Conservation (phyloP, 2,113 vertebrate species). For the Pedetes capensis region DNA sequence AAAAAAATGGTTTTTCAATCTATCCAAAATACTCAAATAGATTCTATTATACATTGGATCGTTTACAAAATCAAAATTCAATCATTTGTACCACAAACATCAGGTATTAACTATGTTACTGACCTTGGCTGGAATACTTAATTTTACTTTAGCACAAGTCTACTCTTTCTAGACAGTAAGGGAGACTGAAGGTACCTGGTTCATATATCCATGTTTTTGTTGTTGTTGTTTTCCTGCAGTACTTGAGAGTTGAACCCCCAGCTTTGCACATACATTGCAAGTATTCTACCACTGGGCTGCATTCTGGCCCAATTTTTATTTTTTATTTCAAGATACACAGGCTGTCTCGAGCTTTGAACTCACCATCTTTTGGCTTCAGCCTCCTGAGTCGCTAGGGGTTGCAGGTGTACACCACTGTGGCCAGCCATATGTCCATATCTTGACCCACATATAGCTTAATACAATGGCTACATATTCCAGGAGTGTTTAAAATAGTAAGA, state of each 20-base stretch:
- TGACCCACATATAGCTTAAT: not conserved
- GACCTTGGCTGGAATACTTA: not conserved
- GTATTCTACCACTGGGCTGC: too few species aligned
- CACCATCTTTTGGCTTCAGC: too few species aligned
- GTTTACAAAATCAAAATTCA: constrained; percentile 25
- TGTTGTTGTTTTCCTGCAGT: too few species aligned
- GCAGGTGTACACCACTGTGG: too few species aligned
- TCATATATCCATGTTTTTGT: too few species aligned
- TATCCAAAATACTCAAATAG: not conserved
- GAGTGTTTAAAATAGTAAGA: not conserved
- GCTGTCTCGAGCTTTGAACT: too few species aligned
- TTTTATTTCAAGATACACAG: too few species aligned
- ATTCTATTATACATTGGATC: not conserved
- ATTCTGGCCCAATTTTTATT: too few species aligned
- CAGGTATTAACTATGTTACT: not conserved
- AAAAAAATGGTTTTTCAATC: not conserved
- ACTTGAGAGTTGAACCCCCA: too few species aligned
- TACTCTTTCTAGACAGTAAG: not conserved
- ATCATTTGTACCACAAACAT: not conserved
- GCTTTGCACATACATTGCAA: too few species aligned
- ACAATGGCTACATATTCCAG: not conserved
- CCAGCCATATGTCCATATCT: not conserved
- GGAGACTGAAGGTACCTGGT: not conserved
- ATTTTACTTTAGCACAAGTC: not conserved
- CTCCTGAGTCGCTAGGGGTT: too few species aligned